phyloP scores from a whole-genome alignment of 1,140 invertebrate genomes.

The Littorina saxatilis region DNA sequence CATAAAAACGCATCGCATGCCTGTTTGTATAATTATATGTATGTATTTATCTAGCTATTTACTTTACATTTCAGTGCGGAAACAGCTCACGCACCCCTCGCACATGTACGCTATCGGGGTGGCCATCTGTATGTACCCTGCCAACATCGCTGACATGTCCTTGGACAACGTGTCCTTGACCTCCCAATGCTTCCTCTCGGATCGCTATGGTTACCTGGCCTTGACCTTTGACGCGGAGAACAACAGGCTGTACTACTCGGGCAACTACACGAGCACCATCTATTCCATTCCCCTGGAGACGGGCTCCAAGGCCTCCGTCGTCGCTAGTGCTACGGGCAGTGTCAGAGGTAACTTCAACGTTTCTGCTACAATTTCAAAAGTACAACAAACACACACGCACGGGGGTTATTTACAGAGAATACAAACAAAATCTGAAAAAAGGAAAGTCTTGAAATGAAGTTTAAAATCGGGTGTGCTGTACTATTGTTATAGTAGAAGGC shows the following conservation, averaged over 20 bases:
- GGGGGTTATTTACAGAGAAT: too few relatives aligned
- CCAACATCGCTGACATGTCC: constrained; percentile 64
- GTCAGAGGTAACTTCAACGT: constrained; percentile 53
- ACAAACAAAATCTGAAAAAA: too few relatives aligned
- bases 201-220: constrained; percentile 53
- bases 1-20: too few relatives aligned
- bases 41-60: too few relatives aligned
- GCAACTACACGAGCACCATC: constrained; percentile 60
- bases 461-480: too few relatives aligned
- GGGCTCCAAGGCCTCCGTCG: constrained; percentile 49
- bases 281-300: constrained; percentile 51
- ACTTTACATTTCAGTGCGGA: constrained; percentile 43
- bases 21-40: too few relatives aligned
- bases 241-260: constrained; percentile 60
- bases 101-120: constrained; percentile 64
- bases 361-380: too few relatives aligned
- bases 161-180: constrained; percentile 59
- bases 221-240: constrained; percentile 55
- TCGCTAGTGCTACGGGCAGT: constrained; percentile 57
- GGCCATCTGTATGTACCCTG: constrained; percentile 64
- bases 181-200: constrained; percentile 59
- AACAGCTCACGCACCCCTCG: constrained; percentile 52
- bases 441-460: too few relatives aligned
- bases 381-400: too few relatives aligned
- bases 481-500: too few relatives aligned